Evolutionary conservation across 2,113 vertebrate species (phyloP).

Genomic region (Perca schrenkii): DNA sequence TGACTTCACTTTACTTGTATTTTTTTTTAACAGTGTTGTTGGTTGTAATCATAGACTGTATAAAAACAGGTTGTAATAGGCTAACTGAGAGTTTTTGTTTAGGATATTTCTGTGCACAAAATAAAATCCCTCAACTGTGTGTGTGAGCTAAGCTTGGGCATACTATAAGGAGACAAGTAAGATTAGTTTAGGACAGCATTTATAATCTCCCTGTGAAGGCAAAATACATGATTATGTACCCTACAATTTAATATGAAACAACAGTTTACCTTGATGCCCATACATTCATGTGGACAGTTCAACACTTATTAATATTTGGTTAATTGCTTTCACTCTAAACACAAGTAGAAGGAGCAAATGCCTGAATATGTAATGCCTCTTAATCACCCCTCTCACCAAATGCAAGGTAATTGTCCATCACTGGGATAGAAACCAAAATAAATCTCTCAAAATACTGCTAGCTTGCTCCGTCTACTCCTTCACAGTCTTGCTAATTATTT

Average conservation of each 20-base stretch:
- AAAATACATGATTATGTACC: neutral
- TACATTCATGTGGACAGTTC: neutral
- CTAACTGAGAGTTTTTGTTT: neutral
- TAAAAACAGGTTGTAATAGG: neutral
- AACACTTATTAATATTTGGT: neutral
- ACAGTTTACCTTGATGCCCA: neutral
- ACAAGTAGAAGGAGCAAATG: neutral
- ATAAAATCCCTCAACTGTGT: neutral
- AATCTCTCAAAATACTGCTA: neutral
- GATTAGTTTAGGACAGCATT: constrained; percentile 1
- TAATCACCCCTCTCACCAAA: neutral
- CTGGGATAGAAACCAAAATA: constrained; percentile 9
- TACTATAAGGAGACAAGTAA: neutral
- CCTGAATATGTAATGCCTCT: neutral
- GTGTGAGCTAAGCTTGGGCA: neutral
- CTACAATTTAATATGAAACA: neutral
- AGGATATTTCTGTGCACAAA: neutral
- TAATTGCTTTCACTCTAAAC: neutral
- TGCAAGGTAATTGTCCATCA: neutral
- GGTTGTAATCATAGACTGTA: neutral
- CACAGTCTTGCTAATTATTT: neutral
- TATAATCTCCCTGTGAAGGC: constrained; percentile 17
- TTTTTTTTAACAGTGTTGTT: neutral
- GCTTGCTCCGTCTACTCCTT: neutral
- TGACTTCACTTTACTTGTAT: neutral